Base-by-base conservation (phyloP, 2,113 vertebrate genomes). In the Guaruba guarouba region DNA sequence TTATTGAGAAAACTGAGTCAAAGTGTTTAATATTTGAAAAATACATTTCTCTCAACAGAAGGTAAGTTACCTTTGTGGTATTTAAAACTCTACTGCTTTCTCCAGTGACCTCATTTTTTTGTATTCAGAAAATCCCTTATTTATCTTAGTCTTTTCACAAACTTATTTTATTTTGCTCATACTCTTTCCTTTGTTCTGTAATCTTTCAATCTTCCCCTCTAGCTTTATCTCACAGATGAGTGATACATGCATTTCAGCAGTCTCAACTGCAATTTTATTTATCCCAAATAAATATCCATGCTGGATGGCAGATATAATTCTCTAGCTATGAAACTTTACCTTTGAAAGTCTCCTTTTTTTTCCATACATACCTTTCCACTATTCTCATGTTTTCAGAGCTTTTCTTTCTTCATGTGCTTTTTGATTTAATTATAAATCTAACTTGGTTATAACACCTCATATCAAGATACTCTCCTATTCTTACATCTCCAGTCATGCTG, bases 181-280 rank as follows among this genome's bases (percentile, higher is more conserved):
- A 83, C 14, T 82, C 77, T 59, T 80, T 76, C 41, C 48, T 95
- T 94, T 92, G 62, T 93, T 88, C 77, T 82, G 69, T 88, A 92
- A 94, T 89, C 90, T 93, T 94, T 78, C 90, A 78, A 68, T 96
- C 88, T 94, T 80, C 57, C 57, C 57, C 52, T 94, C 48, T 52
- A 79, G 54, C 73, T 82, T 91, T 84, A 93, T 63, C 88, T 91
- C 84, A 67, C 52, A 79, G 70, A 43, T 94, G 86, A 91, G 39
- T 92, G 95, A 96, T 84, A 92, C n/a, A 81, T 55, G 49, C 59
- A 92, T 86, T 92, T 95, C 91, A 91, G 51, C 54, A 76, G 37
- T 85, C 62, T 91, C 80, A 79, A 39, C 62, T 80, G 69, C 81
- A 91, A n/a, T 78, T 93, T 90, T 88, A 81, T 94, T 96, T 94